Base-by-base conservation (phyloP, 1,140 invertebrate genomes). In the Vollenhovia emeryi region DNA sequence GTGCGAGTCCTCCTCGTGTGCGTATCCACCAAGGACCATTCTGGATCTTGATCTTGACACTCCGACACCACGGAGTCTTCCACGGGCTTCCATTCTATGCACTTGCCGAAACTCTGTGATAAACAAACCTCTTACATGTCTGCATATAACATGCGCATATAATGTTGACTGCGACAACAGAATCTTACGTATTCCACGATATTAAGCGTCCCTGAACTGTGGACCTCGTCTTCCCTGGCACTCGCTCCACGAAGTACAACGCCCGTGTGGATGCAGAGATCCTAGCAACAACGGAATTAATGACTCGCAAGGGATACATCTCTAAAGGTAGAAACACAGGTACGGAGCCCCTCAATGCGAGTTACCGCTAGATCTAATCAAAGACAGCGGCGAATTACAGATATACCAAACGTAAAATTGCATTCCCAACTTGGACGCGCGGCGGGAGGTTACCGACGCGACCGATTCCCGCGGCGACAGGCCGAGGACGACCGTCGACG, bases 21-120 rank as follows among this genome's bases (percentile, higher is more conserved):
- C 40, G 97, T 97, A 87, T 97, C 97, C 6, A 98, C 97, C 52
- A 98, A 95, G 3, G 97, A 97, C 97, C 97, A 98, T 93, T 98
- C 97, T 89, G 97, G 96, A 92, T 97, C 97, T 91, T 97, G 96
- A 59, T 96, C 96, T 88, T 97, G 97, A 8, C 96, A 96, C 86
- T 97, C 97, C 27, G 96, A 96, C 43, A 97, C 96, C 59, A 97
- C 96, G 55, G 96, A 96, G 68, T 97, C 95, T 91, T 97, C 97
- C 85, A 96, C 96, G 4, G 97, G 97, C 92, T 96, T 96, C 98
- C 97, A 98, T 94, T 98, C 97, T 50, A 98, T 96, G 59, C 95
- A 97, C 87, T 95, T 95, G 13, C 94, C 95, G 88, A 93, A 94
- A 92, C 90, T 95, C 95, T 96, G 66, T 5, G 87, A 85, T 59